Base-by-base conservation (phyloP, 1,140 invertebrate species). In the Armadillidium nasatum region DNA sequence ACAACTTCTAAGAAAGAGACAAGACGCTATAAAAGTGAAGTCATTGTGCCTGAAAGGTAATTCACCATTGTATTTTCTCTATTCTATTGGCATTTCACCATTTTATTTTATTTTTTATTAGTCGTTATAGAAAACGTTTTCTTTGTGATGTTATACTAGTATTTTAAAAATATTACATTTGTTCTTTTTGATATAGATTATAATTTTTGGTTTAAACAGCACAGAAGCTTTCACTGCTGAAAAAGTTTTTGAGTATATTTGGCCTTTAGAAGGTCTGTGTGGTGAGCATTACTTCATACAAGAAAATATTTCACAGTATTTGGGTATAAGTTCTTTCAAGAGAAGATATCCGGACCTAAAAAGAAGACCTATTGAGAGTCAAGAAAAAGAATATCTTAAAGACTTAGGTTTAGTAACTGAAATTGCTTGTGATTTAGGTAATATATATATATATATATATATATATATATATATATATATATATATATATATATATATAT, bases 311-410 rank as follows among this genome's bases (percentile, higher is more conserved):
- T 93, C 93, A 0, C 92, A 95, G 82, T 98, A 92, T 85, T 86
- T 98, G 23, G 93, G 92, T 15, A 91, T 98, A 15, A 97, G 96
- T 82, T 96, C 94, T 45, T 98, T 98, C 84, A 97, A 97, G 85
- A 88, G 95, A 79, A 94, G 95, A 84, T 97, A 98, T 86, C 95
- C 95, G 60, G 94, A 96, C 85, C 84, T 97, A 13, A 90, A 91
- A 66, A 87, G 96, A 74, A 87, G 95, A 72, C 87, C 90, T 68
- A 91, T 97, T 22, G 93, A 95, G 72, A 93, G 93, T 85, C 92
- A 94, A 81, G 96, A 98, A 85, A 88, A 93, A 77, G 92, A 94
- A 83, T 97, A 91, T 87, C 88, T 97, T 0, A 89, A 91, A 80
- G 91, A 93, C 76, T 91, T 90, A 84, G 91, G 91, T 66, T 87